Evolutionary conservation across 1,140 invertebrate species (phyloP), one percentile per base, ranked within the genome.

Genomic region (Drosophila micromelanica): DNA sequence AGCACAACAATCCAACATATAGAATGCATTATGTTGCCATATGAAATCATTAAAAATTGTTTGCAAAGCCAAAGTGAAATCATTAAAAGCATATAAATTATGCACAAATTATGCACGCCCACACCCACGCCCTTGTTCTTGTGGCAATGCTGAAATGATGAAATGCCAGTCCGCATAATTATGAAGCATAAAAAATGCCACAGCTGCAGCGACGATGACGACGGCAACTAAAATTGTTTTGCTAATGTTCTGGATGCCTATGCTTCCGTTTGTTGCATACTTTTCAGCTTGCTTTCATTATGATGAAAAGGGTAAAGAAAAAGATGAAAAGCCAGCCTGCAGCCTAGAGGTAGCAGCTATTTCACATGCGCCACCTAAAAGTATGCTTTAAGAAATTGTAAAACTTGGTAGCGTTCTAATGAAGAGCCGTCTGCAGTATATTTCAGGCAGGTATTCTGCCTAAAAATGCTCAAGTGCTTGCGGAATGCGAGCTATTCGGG

Each of bases 41-140:
- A 73, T 78, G 67, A 81, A 81, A 86, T 87, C 82, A 86, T 86
- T 78, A 81, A 87, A 86, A 87, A 87, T 73, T 87, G 78, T 87
- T 87, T 78, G 71, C 78, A 55, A 49, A 51, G 40, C 61, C 75
- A 64, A 81, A 70, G 65, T 57, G 63, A 78, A 86, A 87, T 87
- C 82, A 89, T 87, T 87, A 87, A 89, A 87, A 89, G 60, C 84
- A 89, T 89, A 87, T 86, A 86, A 86, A 87, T 89, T 87, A 86
- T 86, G 84, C 79, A 86, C 20, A n/a, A n/a, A n/a, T n/a, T n/a
- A n/a, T n/a, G n/a, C n/a, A 56, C 56, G n/a, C 57, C 57, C 37
- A 57, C 35, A 9, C 37, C 6, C 56, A 54, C 40, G 7, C 30
- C 17, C 75, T 5, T 5, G 32, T 8, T 7, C 32, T 35, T 35